Conservation (phyloP, 2,797 vertebrate genomes). For the Apogon hyalosoma region DNA sequence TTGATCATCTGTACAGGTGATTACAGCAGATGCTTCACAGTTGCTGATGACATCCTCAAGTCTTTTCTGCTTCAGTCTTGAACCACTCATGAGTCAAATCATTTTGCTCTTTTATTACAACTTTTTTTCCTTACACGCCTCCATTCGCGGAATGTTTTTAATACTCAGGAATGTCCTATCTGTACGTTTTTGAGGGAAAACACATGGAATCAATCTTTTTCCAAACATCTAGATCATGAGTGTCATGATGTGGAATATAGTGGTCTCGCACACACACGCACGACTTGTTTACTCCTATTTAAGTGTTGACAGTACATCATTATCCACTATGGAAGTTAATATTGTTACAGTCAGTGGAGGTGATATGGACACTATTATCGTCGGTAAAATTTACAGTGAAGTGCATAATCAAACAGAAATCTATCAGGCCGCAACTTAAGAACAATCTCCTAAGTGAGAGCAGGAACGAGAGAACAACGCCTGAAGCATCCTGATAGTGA, state of each 20-base stretch:
- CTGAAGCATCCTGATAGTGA: constrained; percentile 32
- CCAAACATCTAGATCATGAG: constrained; percentile 30
- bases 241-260: constrained; percentile 15
- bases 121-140: constrained; percentile 38
- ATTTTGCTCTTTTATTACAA: constrained; percentile 32
- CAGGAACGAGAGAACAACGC: constrained; percentile 27
- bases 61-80: constrained; percentile 3
- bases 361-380: constrained; percentile 43
- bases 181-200: constrained; percentile 30
- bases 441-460: constrained; percentile 49
- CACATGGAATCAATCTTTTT: constrained; percentile 35
- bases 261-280: constrained; percentile 46
- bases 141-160: constrained; percentile 75
- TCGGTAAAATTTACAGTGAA: constrained; percentile 62
- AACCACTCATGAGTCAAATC: constrained; percentile 25
- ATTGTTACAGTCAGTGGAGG: constrained; percentile 43
- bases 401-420: constrained; percentile 77
- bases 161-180: constrained; percentile 67
- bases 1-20: constrained; percentile 43
- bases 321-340: constrained; percentile 35
- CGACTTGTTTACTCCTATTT: constrained; percentile 42
- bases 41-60: background rate
- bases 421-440: constrained; percentile 21
- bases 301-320: constrained; percentile 22
- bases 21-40: constrained; percentile 44